phyloP scores from a whole-genome alignment of 2,797 vertebrate genomes.

The Ataeniobius toweri region DNA sequence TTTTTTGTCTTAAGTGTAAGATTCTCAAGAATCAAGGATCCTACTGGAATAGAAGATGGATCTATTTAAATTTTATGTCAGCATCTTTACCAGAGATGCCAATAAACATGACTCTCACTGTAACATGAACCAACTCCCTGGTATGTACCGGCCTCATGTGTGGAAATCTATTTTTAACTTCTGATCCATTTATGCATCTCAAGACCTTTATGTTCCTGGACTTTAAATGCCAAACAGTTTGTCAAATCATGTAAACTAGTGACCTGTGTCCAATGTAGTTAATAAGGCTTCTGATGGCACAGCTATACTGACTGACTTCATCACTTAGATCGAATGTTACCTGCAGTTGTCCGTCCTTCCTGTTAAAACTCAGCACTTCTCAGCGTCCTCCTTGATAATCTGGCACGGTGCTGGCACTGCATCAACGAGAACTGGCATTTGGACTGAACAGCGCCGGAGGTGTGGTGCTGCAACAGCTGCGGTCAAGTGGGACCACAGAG shows the following conservation, averaged over 20 bases:
- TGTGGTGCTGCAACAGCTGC: slow-evolving; percentile 73
- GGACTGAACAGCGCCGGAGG: slow-evolving; percentile 82
- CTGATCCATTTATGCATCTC: slow-evolving; percentile 47
- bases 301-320: not conserved
- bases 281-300: slow-evolving; percentile 12
- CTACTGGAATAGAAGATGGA: not conserved
- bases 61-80: not conserved
- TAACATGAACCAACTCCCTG: slow-evolving; percentile 13
- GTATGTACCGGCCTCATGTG: slow-evolving; percentile 28
- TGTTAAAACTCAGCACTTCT: slow-evolving; percentile 73
- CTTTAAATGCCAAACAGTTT: slow-evolving; percentile 19
- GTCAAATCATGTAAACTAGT: not conserved
- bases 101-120: not conserved
- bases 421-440: slow-evolving; percentile 83
- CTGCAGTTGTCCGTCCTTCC: not conserved
- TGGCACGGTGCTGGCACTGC: slow-evolving; percentile 69
- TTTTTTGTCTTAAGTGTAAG: not conserved
- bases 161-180: slow-evolving; percentile 52
- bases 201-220: slow-evolving; percentile 26
- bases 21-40: not conserved
- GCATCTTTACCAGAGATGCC: not conserved
- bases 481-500: slow-evolving; percentile 50
- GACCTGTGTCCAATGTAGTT: slow-evolving; percentile 13
- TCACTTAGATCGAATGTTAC: not conserved
- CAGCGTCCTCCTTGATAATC: slow-evolving; percentile 67